A percentile compares a stretch with the other conserved stretches of the same genome.
Conservation (phyloP, 2,797 vertebrate species). For the Falco novaeseelandiae region DNA sequence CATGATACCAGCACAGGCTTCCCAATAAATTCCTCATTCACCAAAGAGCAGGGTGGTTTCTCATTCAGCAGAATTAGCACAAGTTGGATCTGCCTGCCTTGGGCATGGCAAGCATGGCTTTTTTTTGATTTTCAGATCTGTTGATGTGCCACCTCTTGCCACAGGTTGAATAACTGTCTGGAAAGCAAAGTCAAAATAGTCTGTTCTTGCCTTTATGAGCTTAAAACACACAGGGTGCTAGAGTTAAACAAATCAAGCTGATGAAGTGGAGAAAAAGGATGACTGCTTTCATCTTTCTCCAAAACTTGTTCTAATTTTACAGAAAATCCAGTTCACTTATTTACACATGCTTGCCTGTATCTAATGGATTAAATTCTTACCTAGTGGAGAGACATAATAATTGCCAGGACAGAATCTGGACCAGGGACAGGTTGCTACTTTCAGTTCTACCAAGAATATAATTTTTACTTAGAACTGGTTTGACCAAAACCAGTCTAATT, state of each 20-base stretch:
- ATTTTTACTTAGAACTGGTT: slow-evolving; percentile 28
- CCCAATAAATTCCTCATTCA: background rate
- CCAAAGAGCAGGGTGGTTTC: background rate
- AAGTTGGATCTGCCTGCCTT: background rate
- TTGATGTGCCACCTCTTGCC: background rate
- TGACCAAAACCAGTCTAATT: slow-evolving; percentile 7
- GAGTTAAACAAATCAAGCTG: background rate
- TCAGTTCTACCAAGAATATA: slow-evolving; percentile 32
- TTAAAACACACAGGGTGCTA: background rate
- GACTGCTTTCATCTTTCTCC: background rate
- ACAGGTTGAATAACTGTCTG: background rate
- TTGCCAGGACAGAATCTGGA: background rate
- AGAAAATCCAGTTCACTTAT: background rate
- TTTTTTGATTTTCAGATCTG: background rate
- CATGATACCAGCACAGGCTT: background rate
- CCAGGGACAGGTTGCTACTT: slow-evolving; percentile 35
- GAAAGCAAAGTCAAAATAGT: background rate
- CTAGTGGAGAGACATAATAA: background rate
- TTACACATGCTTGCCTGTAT: background rate
- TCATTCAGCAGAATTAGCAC: background rate
- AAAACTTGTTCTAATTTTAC: background rate
- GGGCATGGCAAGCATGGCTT: background rate
- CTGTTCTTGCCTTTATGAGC: background rate
- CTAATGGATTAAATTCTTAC: background rate
- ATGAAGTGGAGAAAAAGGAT: background rate